Evolutionary conservation across 2,113 vertebrate genomes (phyloP), one percentile per base, ranked within the genome.

Genomic region (Nothoprocta perdicaria): DNA sequence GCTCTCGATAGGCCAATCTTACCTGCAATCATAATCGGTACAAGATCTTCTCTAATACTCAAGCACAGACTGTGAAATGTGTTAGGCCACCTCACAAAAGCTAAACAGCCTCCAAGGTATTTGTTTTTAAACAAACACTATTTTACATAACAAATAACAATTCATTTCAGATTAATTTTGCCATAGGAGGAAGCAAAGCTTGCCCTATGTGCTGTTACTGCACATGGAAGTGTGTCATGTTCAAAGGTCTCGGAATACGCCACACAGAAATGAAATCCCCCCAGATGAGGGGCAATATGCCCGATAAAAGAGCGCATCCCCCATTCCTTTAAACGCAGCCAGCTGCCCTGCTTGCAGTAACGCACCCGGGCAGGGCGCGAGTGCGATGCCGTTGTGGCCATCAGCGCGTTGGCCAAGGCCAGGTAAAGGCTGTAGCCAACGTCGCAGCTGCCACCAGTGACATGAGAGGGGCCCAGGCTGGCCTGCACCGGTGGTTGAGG

Each of bases 71-170:
- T 18, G 38, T 24, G 16, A 89, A 85, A 60, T 57, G 5, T 48
- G 31, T 94, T 81, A 86, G 31, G 26, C 35, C 84, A 57, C 86
- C n/a, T 78, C 67, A 61, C 78, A 81, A 22, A 43, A 63, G 40
- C 5, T 61, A 46, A 93, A 63, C 16, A 58, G 71, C 68, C 69
- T 89, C 91, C 16, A 31, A 74, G 52, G 65, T 58, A 80, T 46
- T 88, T 85, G 33, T 48, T 58, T 93, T 93, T 87, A 87, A 93
- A 93, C 38, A 77, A 92, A 90, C 19, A 33, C 26, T 50, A 27
- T 89, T 94, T 86, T 77, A 9, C 41, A 13, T n/a, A 79, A 81
- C 6, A 88, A 91, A 85, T 27, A 27, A 27, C 7, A 53, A 84
- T 48, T 71, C 66, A 27, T 29, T 22, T 23, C 29, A 3, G 52